phyloP scores from a whole-genome alignment of 2,797 vertebrate genomes.

The Lindbergichthys nudifrons region DNA sequence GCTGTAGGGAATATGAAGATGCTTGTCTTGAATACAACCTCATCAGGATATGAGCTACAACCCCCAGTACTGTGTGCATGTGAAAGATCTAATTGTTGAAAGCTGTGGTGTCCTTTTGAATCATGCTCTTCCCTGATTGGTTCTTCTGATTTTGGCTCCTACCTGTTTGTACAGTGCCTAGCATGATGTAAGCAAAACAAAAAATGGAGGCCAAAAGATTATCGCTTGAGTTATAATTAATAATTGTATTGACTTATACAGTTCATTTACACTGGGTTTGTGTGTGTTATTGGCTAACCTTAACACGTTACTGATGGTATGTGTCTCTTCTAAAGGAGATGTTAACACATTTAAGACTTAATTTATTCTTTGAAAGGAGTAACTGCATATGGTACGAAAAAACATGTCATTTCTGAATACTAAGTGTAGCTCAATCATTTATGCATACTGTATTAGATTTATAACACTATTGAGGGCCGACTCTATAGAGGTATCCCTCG shows the following conservation, averaged over 20 bases:
- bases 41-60: slow-evolving; percentile 29
- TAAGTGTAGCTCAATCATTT: slow-evolving; percentile 30
- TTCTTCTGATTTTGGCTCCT: slow-evolving; percentile 57
- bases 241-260: slow-evolving; percentile 27
- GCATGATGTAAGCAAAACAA: slow-evolving; percentile 76
- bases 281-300: slow-evolving; percentile 47
- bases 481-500: background rate
- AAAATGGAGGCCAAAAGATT: slow-evolving; percentile 57
- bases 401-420: slow-evolving; percentile 16
- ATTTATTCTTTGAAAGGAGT: slow-evolving; percentile 66
- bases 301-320: slow-evolving; percentile 51
- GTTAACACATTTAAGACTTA: slow-evolving; percentile 51
- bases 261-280: slow-evolving; percentile 25
- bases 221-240: slow-evolving; percentile 30
- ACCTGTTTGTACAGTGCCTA: slow-evolving; percentile 72
- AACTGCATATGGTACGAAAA: slow-evolving; percentile 30
- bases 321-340: slow-evolving; percentile 49
- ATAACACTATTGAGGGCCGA: slow-evolving; percentile 33
- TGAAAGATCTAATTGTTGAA: slow-evolving; percentile 47
- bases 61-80: slow-evolving; percentile 52
- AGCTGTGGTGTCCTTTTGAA: slow-evolving; percentile 37
- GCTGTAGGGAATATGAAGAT: slow-evolving; percentile 21
- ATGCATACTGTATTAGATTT: slow-evolving; percentile 26
- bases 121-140: slow-evolving; percentile 45
- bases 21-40: slow-evolving; percentile 41